Evolutionary conservation across 2,888 invertebrate species (phyloP).

Genomic region (Crepidodera aurea): DNA sequence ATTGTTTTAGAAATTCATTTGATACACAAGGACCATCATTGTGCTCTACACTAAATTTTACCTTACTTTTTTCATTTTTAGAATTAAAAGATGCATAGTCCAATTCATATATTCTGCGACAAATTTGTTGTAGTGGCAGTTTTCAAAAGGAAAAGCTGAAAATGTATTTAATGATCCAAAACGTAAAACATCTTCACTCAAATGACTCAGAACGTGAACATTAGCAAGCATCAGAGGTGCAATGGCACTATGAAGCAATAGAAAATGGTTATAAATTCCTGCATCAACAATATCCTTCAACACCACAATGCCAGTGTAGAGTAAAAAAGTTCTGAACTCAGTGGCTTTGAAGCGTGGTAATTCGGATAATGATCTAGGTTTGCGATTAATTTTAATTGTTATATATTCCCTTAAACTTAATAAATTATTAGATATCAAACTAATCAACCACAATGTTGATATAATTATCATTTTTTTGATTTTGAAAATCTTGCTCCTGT

Average conservation of each 20-base stretch:
- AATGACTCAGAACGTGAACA: constrained; percentile 38
- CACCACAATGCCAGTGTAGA: constrained; percentile 34
- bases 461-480: no score
- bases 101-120: no score
- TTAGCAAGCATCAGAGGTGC: constrained; percentile 34
- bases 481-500: no score
- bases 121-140: no score
- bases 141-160: constrained; percentile 40
- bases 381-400: constrained; percentile 31
- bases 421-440: no score
- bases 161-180: constrained; percentile 35
- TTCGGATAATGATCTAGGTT: constrained; percentile 33
- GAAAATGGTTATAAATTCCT: constrained; percentile 39
- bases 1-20: no score
- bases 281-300: constrained; percentile 24
- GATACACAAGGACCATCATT: no score
- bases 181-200: constrained; percentile 35
- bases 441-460: no score
- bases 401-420: no score
- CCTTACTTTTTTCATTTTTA: no score
- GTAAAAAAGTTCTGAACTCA: constrained; percentile 37
- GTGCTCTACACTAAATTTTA: no score
- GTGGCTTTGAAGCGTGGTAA: constrained; percentile 34
- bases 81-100: no score
- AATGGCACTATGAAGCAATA: constrained; percentile 35